Percentiles rank a stretch among this genome's conserved stretches.
Conservation (phyloP, 2,113 vertebrate species). For the Cavia aperea region DNA sequence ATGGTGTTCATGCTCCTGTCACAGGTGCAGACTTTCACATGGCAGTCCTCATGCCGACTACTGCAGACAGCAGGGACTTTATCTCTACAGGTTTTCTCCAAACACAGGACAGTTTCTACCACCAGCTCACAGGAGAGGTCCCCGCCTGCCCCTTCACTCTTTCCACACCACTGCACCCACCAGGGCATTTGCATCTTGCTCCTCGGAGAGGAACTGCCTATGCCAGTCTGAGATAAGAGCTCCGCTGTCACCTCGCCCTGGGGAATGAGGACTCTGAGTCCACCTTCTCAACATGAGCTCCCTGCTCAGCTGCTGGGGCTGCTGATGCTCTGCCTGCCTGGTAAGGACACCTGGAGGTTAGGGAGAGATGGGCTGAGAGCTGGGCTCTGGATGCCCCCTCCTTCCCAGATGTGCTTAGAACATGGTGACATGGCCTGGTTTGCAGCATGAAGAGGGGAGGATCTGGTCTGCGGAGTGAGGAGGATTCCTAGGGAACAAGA, state of each 20-base stretch:
- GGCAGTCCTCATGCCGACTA: too few relatives aligned
- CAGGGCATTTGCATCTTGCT: not conserved
- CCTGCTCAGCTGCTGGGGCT: not conserved
- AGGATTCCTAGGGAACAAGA: too few relatives aligned
- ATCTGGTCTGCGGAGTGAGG: too few relatives aligned
- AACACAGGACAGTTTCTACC: not conserved
- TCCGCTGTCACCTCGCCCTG: too few relatives aligned
- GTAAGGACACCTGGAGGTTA: not conserved
- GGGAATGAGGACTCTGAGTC: too few relatives aligned
- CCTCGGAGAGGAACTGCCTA: not conserved
- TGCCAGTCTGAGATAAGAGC: too few relatives aligned
- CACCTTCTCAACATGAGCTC: not conserved
- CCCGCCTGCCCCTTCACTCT: too few relatives aligned
- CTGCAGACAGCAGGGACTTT: not conserved
- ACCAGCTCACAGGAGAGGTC: too few relatives aligned
- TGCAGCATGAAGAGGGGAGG: too few relatives aligned
- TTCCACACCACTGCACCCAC: not conserved
- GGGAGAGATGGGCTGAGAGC: not conserved
- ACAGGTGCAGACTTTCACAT: not conserved
- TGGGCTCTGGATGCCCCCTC: not conserved
- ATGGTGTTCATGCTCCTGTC: rapidly evolving
- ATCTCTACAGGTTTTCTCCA: not conserved
- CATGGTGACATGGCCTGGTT: not conserved
- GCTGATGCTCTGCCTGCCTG: not conserved
- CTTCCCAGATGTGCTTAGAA: not conserved